Conservation (phyloP, 2,797 vertebrate genomes). For the Eulemur rubriventer region DNA sequence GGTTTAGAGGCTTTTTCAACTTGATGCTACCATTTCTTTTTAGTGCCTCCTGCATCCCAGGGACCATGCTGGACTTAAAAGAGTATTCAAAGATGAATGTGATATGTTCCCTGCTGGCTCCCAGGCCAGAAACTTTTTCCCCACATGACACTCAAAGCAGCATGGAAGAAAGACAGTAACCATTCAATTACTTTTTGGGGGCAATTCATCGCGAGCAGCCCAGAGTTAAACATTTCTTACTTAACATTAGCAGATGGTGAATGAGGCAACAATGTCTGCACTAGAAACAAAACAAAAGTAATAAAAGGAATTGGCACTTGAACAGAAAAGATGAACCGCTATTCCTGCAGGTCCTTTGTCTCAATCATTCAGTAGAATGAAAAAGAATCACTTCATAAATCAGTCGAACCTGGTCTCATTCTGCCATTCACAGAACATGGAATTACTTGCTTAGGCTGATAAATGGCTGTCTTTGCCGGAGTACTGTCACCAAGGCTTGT, state of each 20-base stretch:
- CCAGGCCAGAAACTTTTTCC: neutral
- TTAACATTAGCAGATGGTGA: conserved; percentile 71
- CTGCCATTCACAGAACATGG: conserved; percentile 40
- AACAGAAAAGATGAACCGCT: conserved; percentile 66
- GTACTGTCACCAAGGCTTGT: conserved; percentile 35
- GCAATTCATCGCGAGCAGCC: conserved; percentile 51
- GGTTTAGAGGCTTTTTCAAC: neutral
- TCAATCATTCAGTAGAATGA: conserved; percentile 66
- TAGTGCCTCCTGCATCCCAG: neutral
- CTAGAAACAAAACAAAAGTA: conserved; percentile 67
- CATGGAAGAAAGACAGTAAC: conserved; percentile 4
- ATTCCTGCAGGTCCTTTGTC: conserved; percentile 51
- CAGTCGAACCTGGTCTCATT: conserved; percentile 36
- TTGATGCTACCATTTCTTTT: conserved; percentile 29
- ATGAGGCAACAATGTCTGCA: conserved; percentile 54
- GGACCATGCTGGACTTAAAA: conserved; percentile 4
- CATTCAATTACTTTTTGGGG: conserved; percentile 44
- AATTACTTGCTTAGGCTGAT: conserved; percentile 62
- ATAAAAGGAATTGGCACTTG: conserved; percentile 74
- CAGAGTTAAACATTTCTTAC: conserved; percentile 66
- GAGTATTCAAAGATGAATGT: conserved; percentile 50
- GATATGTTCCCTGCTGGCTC: conserved; percentile 19
- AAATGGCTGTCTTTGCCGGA: conserved; percentile 25
- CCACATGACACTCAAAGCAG: neutral
- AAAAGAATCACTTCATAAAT: conserved; percentile 58